Percentiles rank a stretch among this genome's conserved stretches.
These are phyloP conservation scores for Venusia cambrica DNA, from an alignment of 2,888 invertebrate species.

Conservation along the genomic window DNA sequence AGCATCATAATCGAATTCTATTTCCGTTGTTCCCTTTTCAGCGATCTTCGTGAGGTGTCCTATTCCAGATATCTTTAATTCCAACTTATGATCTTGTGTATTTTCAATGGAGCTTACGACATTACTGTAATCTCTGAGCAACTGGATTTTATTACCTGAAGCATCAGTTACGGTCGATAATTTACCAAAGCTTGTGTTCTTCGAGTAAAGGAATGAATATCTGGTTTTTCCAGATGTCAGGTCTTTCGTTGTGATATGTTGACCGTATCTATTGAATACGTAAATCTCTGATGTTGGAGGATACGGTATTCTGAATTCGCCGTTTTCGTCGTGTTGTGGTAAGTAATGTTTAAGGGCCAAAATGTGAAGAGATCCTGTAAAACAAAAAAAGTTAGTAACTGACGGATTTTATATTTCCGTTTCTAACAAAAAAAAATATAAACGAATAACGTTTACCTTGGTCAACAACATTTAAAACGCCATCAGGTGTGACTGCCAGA, in stretches of 20 bases:
- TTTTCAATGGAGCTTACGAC: constrained; percentile 97
- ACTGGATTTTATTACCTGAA: constrained; percentile 95
- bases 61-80: constrained; percentile 95
- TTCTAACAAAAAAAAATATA: not conserved
- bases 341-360: constrained; percentile 92
- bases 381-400: constrained; percentile 18
- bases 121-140: constrained; percentile 94
- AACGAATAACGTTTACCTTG: constrained; percentile 81
- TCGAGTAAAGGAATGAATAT: constrained; percentile 97
- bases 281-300: constrained; percentile 96
- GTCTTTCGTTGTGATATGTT: constrained; percentile 97
- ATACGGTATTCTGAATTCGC: constrained; percentile 96
- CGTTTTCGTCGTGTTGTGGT: constrained; percentile 92
- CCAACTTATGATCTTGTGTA: constrained; percentile 95
- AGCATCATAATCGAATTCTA: constrained; percentile 94
- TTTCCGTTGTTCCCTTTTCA: constrained; percentile 93
- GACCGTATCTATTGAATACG: constrained; percentile 96
- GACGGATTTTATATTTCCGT: too few species aligned
- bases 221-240: constrained; percentile 96
- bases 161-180: constrained; percentile 96
- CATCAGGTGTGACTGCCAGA: constrained; percentile 96
- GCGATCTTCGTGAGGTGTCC: constrained; percentile 93
- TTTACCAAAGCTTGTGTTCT: constrained; percentile 97
- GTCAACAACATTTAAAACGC: constrained; percentile 97
- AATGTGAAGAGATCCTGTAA: constrained; percentile 88